A percentile compares a stretch with the other conserved stretches of the same genome.
phyloP scores from a whole-genome alignment of 1,140 invertebrate species.

The Triops longicaudatus region DNA sequence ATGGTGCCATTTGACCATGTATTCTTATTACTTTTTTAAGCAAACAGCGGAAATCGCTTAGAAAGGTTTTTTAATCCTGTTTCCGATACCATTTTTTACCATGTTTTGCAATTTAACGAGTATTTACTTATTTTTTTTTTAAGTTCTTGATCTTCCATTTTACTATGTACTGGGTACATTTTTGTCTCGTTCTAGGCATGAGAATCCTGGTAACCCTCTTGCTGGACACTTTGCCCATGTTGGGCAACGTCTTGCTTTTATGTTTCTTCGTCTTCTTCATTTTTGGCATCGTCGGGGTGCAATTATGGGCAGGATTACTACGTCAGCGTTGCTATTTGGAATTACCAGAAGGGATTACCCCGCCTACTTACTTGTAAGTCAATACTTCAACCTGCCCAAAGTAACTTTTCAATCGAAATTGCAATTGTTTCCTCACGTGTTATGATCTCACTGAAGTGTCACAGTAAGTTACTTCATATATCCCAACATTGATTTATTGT shows the following conservation, averaged over 20 bases:
- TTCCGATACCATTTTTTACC: no score
- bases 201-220: conserved; percentile 95
- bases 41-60: no score
- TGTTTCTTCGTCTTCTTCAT: conserved; percentile 99
- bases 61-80: no score
- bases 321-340: conserved; percentile 81
- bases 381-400: not conserved
- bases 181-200: conserved; percentile 66
- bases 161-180: conserved; percentile 33
- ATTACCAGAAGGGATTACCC: conserved; percentile 32
- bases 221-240: conserved; percentile 97
- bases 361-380: conserved; percentile 30
- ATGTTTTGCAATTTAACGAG: no score
- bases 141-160: not conserved
- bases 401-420: conserved; percentile 1
- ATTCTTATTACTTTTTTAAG: no score
- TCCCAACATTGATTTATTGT: not conserved
- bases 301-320: conserved; percentile 95
- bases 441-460: not conserved
- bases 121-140: no score
- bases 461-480: not conserved
- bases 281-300: conserved; percentile 98
- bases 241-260: conserved; percentile 93
- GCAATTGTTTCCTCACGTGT: not conserved
- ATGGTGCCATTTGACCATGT: no score